phyloP scores from a whole-genome alignment of 2,797 vertebrate genomes.

The Eleutherodactylus coqui region DNA sequence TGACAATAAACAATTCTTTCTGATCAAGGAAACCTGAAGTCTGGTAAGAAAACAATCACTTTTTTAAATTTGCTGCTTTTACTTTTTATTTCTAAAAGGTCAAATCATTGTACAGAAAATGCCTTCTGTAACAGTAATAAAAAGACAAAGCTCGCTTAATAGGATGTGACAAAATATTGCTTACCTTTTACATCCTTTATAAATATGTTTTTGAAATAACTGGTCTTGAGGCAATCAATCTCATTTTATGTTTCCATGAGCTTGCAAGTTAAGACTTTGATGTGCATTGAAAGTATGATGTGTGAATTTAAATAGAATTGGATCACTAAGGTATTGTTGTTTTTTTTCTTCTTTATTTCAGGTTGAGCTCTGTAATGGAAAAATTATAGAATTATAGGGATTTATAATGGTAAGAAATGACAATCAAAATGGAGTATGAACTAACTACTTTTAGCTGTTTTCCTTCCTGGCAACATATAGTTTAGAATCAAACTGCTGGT shows the following conservation, averaged over 20 bases:
- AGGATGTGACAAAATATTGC: slow-evolving; percentile 45
- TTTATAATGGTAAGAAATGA: too few species aligned
- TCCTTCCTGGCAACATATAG: too few species aligned
- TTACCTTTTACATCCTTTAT: slow-evolving; percentile 43
- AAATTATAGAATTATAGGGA: too few species aligned
- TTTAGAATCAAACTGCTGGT: too few species aligned
- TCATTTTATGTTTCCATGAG: slow-evolving; percentile 42
- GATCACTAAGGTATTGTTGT: background rate
- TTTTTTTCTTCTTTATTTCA: too few species aligned
- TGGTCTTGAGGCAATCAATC: slow-evolving; percentile 48
- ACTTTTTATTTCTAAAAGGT: slow-evolving; percentile 44
- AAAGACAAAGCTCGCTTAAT: slow-evolving; percentile 43
- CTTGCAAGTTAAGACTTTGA: slow-evolving; percentile 27
- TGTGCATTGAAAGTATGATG: slow-evolving; percentile 6
- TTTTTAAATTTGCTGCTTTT: slow-evolving; percentile 32
- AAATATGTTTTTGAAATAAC: slow-evolving; percentile 44
- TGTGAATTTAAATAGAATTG: slow-evolving; percentile 29
- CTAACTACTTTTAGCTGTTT: too few species aligned
- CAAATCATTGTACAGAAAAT: slow-evolving; percentile 20
- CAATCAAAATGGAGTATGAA: too few species aligned
- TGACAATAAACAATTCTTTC: background rate
- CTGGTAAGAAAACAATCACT: background rate
- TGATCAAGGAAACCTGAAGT: slow-evolving; percentile 36
- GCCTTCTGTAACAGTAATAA: slow-evolving; percentile 34
- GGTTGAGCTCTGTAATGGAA: background rate